Evolutionary conservation across 1,140 invertebrate genomes (phyloP).

Genomic region (Panagrolaimus sp.): DNA sequence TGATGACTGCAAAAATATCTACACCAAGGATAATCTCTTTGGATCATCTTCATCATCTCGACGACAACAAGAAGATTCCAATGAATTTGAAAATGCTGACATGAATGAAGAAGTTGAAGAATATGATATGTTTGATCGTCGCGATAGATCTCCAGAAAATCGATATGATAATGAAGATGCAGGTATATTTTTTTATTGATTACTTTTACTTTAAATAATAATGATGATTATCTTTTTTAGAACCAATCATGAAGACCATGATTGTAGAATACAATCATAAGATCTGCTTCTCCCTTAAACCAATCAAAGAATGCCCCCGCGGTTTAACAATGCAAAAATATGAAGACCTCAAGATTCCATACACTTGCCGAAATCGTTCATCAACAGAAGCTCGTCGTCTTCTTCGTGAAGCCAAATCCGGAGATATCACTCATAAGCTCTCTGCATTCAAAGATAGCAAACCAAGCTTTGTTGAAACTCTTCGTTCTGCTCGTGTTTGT

Average conservation of each 20-base stretch:
- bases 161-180: background rate
- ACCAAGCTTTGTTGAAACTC: conserved; percentile 8
- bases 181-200: background rate
- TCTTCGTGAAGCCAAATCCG: too few relatives aligned
- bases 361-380: too few relatives aligned
- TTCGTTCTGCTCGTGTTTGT: conserved; percentile 2
- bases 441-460: too few relatives aligned
- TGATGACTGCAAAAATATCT: conserved; percentile 19
- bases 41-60: background rate
- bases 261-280: conserved; percentile 15
- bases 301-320: conserved; percentile 24
- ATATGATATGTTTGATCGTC: background rate
- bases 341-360: too few relatives aligned
- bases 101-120: background rate
- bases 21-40: background rate
- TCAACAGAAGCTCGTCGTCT: too few relatives aligned
- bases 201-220: too few relatives aligned
- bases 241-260: background rate
- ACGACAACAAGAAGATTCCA: background rate
- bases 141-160: background rate
- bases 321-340: too few relatives aligned
- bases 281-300: conserved; percentile 35
- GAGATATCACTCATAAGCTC: too few relatives aligned
- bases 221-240: conserved; percentile 1
- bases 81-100: background rate